Evolutionary conservation across 2,888 invertebrate species (phyloP).

Genomic region (Diarsia dahlii): DNA sequence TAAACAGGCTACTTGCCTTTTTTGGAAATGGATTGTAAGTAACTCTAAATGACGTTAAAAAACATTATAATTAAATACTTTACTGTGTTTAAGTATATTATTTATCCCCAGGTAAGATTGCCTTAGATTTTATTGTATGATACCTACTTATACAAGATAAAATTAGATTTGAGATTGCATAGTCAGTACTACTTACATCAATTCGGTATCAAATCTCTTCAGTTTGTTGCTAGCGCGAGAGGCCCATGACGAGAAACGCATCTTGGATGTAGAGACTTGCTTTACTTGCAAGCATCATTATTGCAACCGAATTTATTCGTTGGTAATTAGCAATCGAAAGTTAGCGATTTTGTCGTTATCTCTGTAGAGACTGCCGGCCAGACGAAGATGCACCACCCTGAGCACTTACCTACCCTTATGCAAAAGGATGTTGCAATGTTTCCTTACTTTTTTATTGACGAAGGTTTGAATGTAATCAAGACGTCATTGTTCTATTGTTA

Average conservation of each 20-base stretch:
- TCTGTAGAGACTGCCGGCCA: no score
- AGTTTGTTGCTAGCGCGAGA: no score
- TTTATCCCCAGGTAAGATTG: constrained; percentile 10
- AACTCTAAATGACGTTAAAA: constrained; percentile 13
- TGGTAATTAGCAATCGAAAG: no score
- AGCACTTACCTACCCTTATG: background rate
- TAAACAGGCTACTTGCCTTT: constrained; percentile 18
- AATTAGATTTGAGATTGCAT: background rate
- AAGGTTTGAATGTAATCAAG: constrained; percentile 55
- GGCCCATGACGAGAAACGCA: background rate
- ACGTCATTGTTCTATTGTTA: constrained; percentile 62
- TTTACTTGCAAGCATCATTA: no score
- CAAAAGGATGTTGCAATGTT: background rate
- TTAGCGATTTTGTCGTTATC: no score
- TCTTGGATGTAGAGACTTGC: no score
- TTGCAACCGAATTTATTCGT: no score
- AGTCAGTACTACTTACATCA: background rate
- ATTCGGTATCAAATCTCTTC: background rate
- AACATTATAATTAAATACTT: constrained; percentile 36
- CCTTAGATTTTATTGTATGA: background rate
- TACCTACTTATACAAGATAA: background rate
- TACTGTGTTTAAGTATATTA: constrained; percentile 10
- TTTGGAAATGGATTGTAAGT: constrained; percentile 37
- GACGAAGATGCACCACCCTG: background rate
- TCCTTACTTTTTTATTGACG: constrained; percentile 11